Evolutionary conservation across 2,888 invertebrate species (phyloP), one percentile per base, ranked within the genome.

Genomic region (Imbricaverruca yamaguchii): DNA sequence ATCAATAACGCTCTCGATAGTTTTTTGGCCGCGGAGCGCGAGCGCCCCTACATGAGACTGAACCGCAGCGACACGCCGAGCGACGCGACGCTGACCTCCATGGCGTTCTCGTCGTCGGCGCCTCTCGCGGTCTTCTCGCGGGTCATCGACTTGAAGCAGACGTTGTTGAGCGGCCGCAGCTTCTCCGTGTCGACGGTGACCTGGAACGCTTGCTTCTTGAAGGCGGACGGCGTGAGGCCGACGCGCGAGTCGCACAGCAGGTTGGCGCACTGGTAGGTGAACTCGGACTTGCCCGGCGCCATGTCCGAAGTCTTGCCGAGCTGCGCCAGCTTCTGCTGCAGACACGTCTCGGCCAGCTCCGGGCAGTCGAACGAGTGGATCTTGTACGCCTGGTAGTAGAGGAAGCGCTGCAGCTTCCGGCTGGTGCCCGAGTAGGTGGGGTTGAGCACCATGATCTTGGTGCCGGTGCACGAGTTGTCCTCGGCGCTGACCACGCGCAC

Each of bases 381-480:
- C 25, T 59, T 79, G 57, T 79, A 79, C 6, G 79, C 79, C 57
- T 79, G 79, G 59, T 79, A 59, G 79, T n/a, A 79, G 23, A 79
- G 57, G 79, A 79, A 79, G 23, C 57, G 23, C 25, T 79, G 79
- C 57, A 79, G 79, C 25, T 79, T 79, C 56, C 25, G 25, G n/a
- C 23, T 23, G 15, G 79, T 79, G 12, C 79, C 79, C 13, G 79
- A 79, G 59, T 79, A 79, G 4, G 56, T 57, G 11, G 79, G 79
- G 57, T 79, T 59, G 79, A 79, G 79, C 56, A 79, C 79, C 79
- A 79, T 79, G 59, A 79, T 57, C 57, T 79, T 79, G 79, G 79
- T 79, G 23, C 79, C 79, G 23, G 56, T 59, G 59, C 79, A 79
- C 6, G 79, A 23, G 79, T 79, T n/a, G 57, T n/a, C 79, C 13